Evolutionary conservation across 2,113 vertebrate genomes (phyloP).

Genomic region (Anguilla rostrata): DNA sequence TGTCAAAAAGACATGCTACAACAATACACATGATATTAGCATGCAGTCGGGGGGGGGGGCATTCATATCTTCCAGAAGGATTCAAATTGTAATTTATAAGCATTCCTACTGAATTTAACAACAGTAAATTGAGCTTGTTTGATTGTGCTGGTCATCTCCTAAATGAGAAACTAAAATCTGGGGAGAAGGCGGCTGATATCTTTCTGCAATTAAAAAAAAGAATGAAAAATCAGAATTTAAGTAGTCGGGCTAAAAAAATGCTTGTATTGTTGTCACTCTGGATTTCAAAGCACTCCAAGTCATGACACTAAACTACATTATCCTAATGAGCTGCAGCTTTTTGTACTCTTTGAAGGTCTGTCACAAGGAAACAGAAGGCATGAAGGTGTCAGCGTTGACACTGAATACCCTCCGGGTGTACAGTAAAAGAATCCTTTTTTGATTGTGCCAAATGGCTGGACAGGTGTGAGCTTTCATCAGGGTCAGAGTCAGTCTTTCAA

Average conservation of each 20-base stretch:
- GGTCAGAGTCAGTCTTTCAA: not conserved
- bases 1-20: constrained; percentile 38
- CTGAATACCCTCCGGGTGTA: not conserved
- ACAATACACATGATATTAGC: constrained; percentile 40
- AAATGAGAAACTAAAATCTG: not conserved
- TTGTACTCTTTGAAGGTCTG: not conserved
- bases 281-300: constrained; percentile 2
- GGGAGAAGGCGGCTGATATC: not conserved
- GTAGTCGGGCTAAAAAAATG: constrained; percentile 17
- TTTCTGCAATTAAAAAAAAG: not conserved
- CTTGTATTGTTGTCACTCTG: not conserved
- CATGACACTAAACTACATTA: not conserved
- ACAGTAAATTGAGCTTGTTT: not conserved
- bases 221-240: not conserved
- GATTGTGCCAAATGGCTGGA: not conserved
- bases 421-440: not conserved
- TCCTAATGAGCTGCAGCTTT: not conserved
- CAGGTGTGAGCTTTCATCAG: constrained; percentile 11
- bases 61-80: too few species aligned
- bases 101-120: not conserved
- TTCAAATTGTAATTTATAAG: not conserved
- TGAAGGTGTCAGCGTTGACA: not conserved
- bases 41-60: constrained; percentile 15
- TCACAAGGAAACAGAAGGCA: not conserved
- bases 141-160: not conserved